phyloP scores from a whole-genome alignment of 1,140 invertebrate genomes.

The Anastatus disparis region DNA sequence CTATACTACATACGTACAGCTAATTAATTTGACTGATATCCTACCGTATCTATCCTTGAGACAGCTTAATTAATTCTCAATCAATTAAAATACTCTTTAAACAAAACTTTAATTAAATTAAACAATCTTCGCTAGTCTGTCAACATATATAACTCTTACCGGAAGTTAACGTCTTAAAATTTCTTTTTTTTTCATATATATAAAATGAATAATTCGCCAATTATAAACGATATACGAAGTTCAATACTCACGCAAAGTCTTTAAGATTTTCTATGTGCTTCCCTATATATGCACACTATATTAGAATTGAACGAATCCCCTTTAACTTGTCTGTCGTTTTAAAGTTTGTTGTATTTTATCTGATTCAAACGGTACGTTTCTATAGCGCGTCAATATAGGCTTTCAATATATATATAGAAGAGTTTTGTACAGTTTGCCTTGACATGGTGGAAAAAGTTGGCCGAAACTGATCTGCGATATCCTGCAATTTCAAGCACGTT shows the following conservation, averaged over 20 bases:
- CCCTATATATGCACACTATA: background rate
- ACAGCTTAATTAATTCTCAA: slow-evolving; percentile 2
- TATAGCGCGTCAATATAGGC: too few species aligned
- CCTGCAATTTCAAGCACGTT: too few species aligned
- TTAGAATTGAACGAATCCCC: too few species aligned
- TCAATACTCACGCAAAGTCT: background rate
- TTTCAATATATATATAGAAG: too few species aligned
- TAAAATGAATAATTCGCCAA: slow-evolving; percentile 17
- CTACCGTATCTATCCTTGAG: too few species aligned
- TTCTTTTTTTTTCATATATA: background rate
- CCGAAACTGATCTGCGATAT: background rate
- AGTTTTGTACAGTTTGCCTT: too few species aligned
- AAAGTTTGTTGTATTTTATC: too few species aligned
- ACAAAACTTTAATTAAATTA: slow-evolving; percentile 23
- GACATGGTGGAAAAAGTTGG: slow-evolving; percentile 9
- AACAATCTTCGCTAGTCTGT: background rate
- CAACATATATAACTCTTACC: background rate
- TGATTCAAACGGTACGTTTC: slow-evolving; percentile 14
- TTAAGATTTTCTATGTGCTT: background rate
- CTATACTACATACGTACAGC: too few species aligned
- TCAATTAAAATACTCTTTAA: background rate
- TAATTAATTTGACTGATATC: too few species aligned
- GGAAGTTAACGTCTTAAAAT: too few species aligned
- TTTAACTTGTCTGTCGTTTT: too few species aligned
- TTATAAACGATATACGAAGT: background rate